Evolutionary conservation across 2,797 vertebrate species (phyloP).

Genomic region (Rachycentron canadum): DNA sequence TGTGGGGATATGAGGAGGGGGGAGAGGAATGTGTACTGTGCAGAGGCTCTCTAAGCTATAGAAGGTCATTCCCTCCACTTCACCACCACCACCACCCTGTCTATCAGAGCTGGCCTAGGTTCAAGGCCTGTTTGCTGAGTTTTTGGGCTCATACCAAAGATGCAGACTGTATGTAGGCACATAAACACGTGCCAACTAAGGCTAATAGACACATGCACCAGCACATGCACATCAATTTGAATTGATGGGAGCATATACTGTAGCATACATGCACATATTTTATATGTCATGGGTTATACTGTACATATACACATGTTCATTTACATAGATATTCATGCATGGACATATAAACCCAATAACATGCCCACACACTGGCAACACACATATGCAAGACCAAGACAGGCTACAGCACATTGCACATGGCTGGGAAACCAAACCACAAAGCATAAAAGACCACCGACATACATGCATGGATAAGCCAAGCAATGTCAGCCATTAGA

Average conservation of each 20-base stretch:
- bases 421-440: conserved; percentile 68
- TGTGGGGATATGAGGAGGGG: conserved; percentile 51
- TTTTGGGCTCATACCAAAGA: conserved; percentile 41
- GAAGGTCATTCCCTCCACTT: conserved; percentile 76
- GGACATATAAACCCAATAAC: neutral
- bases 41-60: conserved; percentile 73
- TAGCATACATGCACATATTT: conserved; percentile 22
- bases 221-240: conserved; percentile 23
- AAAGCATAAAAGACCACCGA: conserved; percentile 70
- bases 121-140: conserved; percentile 68
- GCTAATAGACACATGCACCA: neutral
- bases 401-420: conserved; percentile 61
- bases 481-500: conserved; percentile 84
- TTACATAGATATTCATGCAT: conserved; percentile 31
- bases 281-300: conserved; percentile 29
- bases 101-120: conserved; percentile 63
- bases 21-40: conserved; percentile 53
- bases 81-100: conserved; percentile 60
- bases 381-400: conserved; percentile 52
- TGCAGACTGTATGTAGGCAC: conserved; percentile 26
- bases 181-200: conserved; percentile 5
- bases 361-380: conserved; percentile 20
- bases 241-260: conserved; percentile 28
- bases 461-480: conserved; percentile 82
- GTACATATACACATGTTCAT: conserved; percentile 44